Base-by-base conservation (phyloP, 2,113 vertebrate genomes). In the Cryptotis parvus region DNA sequence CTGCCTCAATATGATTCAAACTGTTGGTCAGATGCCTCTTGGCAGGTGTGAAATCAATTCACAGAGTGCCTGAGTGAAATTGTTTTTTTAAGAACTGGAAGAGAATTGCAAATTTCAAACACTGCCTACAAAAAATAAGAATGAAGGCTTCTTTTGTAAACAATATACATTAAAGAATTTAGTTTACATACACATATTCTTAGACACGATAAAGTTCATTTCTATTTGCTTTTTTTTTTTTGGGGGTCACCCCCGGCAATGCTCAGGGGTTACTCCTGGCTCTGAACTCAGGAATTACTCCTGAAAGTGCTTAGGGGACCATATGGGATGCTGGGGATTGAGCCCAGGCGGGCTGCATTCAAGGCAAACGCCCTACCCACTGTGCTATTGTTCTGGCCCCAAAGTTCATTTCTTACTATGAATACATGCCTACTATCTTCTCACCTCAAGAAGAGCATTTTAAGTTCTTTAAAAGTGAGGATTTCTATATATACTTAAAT, bases 161-260 rank as follows among this genome's bases (percentile, higher is more conserved):
- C 43, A 15, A 9, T 79, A 81, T 75, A 33, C 33, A 70, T 89
- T 93, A 1, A 81, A 81, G 85, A 91, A 82, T 52, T 66, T 43
- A 58, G 31, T 55, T 66, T 55, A 61, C 6, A 26, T 14, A 31
- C 6, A 69, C n/a, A 66, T 7, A 61, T 29, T 15, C 41, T 58
- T 33, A 58, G 33, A 58, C 33, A 58, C n/a, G 49, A 79, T 31
- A 39, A 86, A 74, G 4, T 31, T 14, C 31, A 33, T 39, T 85
- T 61, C 20, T 93, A n/a, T n/a, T n/a, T n/a, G n/a, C n/a, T n/a
- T n/a, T n/a, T n/a, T n/a, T n/a, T n/a, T n/a, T n/a, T n/a, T n/a
- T n/a, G n/a, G n/a, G n/a, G n/a, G n/a, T n/a, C n/a, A n/a, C n/a
- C n/a, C n/a, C n/a, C n/a, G n/a, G n/a, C n/a, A n/a, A n/a, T n/a